Conservation (phyloP, 2,113 vertebrate genomes). For the Lanius collurio region DNA sequence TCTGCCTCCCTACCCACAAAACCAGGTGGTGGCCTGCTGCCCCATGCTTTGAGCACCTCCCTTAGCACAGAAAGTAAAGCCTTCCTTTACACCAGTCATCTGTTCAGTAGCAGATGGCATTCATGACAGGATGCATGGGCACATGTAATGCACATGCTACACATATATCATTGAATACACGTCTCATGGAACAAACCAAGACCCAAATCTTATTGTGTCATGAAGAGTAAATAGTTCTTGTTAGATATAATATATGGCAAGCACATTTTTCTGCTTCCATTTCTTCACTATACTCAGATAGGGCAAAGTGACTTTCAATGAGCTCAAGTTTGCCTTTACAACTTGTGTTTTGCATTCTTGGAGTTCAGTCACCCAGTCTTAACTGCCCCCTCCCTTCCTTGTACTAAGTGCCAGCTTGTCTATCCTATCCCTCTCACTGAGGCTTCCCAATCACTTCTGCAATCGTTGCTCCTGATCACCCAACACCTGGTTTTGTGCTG, state of each 20-base stretch:
- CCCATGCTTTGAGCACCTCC: not conserved
- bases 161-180: not conserved
- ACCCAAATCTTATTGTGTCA: not conserved
- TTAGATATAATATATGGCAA: not conserved
- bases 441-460: not conserved
- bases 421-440: not conserved
- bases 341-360: not conserved
- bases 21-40: not conserved
- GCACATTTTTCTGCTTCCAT: not conserved
- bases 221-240: not conserved
- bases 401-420: not conserved
- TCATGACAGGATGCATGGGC: fast-evolving
- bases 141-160: not conserved
- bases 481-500: not conserved
- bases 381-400: not conserved
- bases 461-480: not conserved
- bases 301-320: not conserved
- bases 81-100: not conserved
- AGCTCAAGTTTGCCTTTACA: not conserved
- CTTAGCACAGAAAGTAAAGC: not conserved
- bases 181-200: not conserved
- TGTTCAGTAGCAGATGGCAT: not conserved
- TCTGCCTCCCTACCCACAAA: not conserved
- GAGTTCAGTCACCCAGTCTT: not conserved
- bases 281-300: not conserved